These are phyloP conservation scores for Crax fasciolata DNA, from an alignment of 2,797 vertebrate species.

Conservation along the genomic window DNA sequence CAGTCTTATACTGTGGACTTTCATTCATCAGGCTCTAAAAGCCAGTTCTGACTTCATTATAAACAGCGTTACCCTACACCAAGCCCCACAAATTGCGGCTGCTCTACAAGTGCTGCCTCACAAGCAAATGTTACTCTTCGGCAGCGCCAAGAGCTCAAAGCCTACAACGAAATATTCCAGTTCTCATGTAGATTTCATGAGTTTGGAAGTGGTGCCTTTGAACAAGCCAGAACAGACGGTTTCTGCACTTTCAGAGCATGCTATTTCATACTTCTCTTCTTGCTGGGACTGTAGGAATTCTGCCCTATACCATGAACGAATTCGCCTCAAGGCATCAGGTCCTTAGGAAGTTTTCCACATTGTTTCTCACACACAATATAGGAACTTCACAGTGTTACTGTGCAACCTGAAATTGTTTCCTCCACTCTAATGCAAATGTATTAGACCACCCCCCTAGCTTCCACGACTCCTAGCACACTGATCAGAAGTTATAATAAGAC, in stretches of 20 bases:
- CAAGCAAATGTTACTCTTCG: constrained; percentile 8
- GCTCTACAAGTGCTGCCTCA: constrained; percentile 30
- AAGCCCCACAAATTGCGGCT: constrained; percentile 56
- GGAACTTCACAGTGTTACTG: neutral
- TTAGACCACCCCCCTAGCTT: neutral
- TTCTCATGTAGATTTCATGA: constrained; percentile 16
- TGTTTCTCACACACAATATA: neutral
- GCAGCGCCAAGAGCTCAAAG: neutral
- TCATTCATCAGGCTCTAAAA: constrained; percentile 78
- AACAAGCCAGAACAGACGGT: neutral
- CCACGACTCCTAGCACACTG: neutral
- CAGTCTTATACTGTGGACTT: constrained; percentile 80
- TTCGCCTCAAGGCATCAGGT: neutral
- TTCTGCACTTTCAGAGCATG: neutral
- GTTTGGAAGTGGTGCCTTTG: neutral
- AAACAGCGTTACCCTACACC: constrained; percentile 72
- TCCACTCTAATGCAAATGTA: neutral
- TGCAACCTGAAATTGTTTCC: neutral
- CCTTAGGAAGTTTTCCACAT: neutral
- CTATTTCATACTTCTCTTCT: neutral
- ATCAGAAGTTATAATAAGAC: neutral
- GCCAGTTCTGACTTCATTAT: constrained; percentile 74
- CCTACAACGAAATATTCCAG: neutral
- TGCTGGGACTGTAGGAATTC: neutral
- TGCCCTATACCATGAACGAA: neutral